phyloP scores from a whole-genome alignment of 1,140 invertebrate genomes.

The Caligus rogercresseyi region DNA sequence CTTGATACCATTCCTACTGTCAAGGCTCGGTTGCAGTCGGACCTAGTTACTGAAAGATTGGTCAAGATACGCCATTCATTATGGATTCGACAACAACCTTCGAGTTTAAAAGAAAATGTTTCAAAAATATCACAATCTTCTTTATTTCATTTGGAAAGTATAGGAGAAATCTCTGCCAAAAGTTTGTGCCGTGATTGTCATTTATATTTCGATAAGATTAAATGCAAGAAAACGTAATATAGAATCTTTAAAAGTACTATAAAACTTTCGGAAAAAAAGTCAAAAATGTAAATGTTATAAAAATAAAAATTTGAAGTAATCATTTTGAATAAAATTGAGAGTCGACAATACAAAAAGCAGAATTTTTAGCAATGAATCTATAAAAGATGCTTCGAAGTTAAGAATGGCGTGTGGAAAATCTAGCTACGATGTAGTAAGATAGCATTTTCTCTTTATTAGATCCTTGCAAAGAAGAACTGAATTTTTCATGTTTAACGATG shows the following conservation, averaged over 20 bases:
- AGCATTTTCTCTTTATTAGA: neutral
- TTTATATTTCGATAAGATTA: constrained; percentile 1
- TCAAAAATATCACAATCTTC: neutral
- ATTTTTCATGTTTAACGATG: neutral
- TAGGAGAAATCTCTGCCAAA: neutral
- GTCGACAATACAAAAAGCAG: neutral
- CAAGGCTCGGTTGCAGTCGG: neutral
- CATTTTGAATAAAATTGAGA: neutral
- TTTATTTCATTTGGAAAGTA: neutral
- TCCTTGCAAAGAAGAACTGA: neutral
- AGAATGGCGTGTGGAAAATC: neutral
- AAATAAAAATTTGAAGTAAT: neutral
- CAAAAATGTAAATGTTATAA: neutral
- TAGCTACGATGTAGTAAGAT: neutral
- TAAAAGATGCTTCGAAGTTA: neutral
- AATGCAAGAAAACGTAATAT: neutral
- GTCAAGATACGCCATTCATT: neutral
- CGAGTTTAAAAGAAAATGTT: neutral
- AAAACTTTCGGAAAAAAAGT: neutral
- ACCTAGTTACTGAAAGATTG: neutral
- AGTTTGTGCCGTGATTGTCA: neutral
- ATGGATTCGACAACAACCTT: neutral
- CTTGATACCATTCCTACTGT: neutral
- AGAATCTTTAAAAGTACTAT: neutral
- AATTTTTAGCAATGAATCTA: neutral